Percentiles rank a stretch among this genome's conserved stretches.
phyloP scores from a whole-genome alignment of 2,797 vertebrate species.

The Podarcis siculus region DNA sequence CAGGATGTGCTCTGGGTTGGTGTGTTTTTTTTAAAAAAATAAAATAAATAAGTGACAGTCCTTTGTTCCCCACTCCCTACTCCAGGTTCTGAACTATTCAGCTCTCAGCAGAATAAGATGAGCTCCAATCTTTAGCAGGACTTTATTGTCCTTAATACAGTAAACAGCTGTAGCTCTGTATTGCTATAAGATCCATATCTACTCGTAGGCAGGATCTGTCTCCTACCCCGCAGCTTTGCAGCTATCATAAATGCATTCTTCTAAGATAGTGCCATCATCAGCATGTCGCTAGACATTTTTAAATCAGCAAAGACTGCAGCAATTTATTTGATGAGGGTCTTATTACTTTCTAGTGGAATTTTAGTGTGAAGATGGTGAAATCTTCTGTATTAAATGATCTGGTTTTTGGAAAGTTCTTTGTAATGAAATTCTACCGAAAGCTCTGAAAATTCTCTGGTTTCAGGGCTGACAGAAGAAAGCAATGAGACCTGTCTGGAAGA shows the following conservation, averaged over 20 bases:
- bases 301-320: slow-evolving; percentile 7
- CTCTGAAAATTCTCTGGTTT: slow-evolving; percentile 61
- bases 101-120: not conserved
- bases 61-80: not conserved
- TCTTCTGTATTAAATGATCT: slow-evolving; percentile 1
- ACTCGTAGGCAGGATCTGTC: too few relatives aligned
- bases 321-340: slow-evolving; percentile 39
- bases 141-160: not conserved
- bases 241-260: not conserved
- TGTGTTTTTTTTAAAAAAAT: not conserved
- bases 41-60: not conserved
- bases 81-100: not conserved
- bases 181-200: not conserved
- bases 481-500: slow-evolving; percentile 61
- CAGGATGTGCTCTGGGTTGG: not conserved
- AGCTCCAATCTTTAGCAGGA: not conserved
- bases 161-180: not conserved
- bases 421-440: slow-evolving; percentile 34
- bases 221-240: not conserved
- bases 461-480: slow-evolving; percentile 64
- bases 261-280: not conserved
- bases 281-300: slow-evolving; percentile 35
- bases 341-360: slow-evolving; percentile 26
- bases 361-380: slow-evolving; percentile 3
- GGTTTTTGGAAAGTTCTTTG: slow-evolving; percentile 14